Conservation (phyloP, 1,140 invertebrate genomes). For the Papilio helenus region DNA sequence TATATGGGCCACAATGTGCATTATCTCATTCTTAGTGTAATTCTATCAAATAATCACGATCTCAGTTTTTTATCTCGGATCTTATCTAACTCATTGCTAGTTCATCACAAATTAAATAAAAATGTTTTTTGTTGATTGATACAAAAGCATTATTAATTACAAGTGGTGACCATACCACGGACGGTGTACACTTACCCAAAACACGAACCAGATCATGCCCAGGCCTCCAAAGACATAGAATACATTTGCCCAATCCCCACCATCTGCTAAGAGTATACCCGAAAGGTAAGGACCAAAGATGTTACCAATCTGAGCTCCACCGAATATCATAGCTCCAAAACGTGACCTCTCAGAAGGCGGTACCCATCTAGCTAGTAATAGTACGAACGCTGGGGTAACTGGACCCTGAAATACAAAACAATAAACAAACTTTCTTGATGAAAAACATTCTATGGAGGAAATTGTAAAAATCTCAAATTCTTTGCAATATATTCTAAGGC, state of each 20-base stretch:
- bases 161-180: no score
- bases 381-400: conserved; percentile 89
- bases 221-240: conserved; percentile 93
- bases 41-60: no score
- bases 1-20: no score
- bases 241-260: conserved; percentile 88
- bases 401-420: conserved; percentile 75
- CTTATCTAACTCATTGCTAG: no score
- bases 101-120: no score
- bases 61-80: no score
- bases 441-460: background rate
- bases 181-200: conserved; percentile 83
- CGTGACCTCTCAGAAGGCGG: conserved; percentile 88
- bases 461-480: background rate
- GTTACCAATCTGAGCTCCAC: conserved; percentile 88
- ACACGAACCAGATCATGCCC: conserved; percentile 88
- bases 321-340: conserved; percentile 88
- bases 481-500: background rate
- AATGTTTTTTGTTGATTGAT: no score
- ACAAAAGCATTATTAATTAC: no score
- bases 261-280: conserved; percentile 86
- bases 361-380: conserved; percentile 89
- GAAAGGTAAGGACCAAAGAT: conserved; percentile 89
- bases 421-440: background rate
- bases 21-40: no score